A percentile compares a stretch with the other conserved stretches of the same genome.
Conservation (phyloP, 37 sponge, comb jelly and placozoan genomes). For the Cladorhizidae sp. region DNA sequence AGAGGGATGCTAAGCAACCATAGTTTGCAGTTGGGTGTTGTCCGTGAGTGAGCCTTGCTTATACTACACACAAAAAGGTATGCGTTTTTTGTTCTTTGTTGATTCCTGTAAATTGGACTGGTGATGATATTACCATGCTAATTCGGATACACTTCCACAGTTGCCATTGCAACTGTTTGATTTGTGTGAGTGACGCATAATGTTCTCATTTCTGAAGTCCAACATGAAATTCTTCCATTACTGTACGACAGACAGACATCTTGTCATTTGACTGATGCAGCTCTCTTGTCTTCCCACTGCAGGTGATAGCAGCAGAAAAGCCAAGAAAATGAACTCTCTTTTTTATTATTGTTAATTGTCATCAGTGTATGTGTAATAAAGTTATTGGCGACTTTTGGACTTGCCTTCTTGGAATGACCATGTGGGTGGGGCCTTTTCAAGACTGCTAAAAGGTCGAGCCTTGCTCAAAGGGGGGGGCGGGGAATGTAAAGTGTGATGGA, state of each 20-base stretch:
- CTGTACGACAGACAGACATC: neutral
- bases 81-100: no score
- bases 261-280: neutral
- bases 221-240: neutral
- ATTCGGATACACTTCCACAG: constrained; percentile 17
- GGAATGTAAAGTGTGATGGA: no score
- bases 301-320: constrained; percentile 28
- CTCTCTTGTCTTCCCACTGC: neutral
- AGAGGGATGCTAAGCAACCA: no score
- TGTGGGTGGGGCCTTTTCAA: no score
- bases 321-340: neutral
- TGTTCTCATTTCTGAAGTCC: constrained; percentile 4
- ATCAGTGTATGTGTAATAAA: no score
- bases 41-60: neutral
- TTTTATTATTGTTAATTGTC: no score
- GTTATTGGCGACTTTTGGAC: no score
- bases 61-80: no score
- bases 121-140: constrained; percentile 34
- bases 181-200: constrained; percentile 1
- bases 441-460: no score
- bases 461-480: no score
- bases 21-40: neutral
- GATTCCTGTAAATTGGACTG: constrained; percentile 9
- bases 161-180: neutral
- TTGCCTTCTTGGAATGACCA: no score